Percentiles rank a stretch among this genome's conserved stretches.
phyloP scores from a whole-genome alignment of 2,888 invertebrate genomes.

The Stenolophus ochropezus region DNA sequence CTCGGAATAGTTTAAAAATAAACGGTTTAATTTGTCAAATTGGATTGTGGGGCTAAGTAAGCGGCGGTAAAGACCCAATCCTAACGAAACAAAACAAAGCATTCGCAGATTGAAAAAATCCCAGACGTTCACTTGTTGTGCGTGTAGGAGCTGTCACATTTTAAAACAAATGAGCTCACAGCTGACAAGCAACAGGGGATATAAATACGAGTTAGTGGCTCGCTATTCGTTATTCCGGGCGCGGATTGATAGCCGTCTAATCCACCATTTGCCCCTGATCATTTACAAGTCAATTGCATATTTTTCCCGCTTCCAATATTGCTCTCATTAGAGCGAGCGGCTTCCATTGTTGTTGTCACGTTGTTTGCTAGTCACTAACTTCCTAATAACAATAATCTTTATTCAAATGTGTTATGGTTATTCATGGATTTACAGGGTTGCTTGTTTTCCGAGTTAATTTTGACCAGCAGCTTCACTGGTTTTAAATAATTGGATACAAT shows the following conservation, averaged over 20 bases:
- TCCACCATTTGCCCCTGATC: slow-evolving; percentile 36
- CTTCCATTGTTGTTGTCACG: neutral
- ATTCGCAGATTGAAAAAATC: slow-evolving; percentile 41
- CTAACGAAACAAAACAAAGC: slow-evolving; percentile 22
- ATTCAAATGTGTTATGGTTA: slow-evolving; percentile 42
- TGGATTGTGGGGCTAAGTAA: neutral
- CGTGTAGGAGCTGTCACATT: slow-evolving; percentile 50
- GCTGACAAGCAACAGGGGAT: slow-evolving; percentile 42
- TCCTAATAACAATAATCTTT: slow-evolving; percentile 36
- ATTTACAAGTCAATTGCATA: slow-evolving; percentile 46
- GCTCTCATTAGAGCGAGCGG: slow-evolving; percentile 1
- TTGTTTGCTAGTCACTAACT: slow-evolving; percentile 19
- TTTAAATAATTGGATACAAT: slow-evolving; percentile 21
- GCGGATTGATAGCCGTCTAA: neutral
- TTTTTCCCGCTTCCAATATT: slow-evolving; percentile 23
- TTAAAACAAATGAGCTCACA: slow-evolving; percentile 52
- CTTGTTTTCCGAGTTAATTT: slow-evolving; percentile 19
- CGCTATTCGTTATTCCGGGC: neutral
- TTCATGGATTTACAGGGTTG: slow-evolving; percentile 33
- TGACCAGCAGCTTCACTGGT: neutral
- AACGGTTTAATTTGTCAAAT: neutral
- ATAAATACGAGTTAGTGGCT: slow-evolving; percentile 31
- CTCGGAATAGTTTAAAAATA: neutral
- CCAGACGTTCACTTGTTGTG: slow-evolving; percentile 46
- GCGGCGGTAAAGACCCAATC: neutral